phyloP scores from a whole-genome alignment of 2,113 vertebrate species.

The Sceloporus tristichus region DNA sequence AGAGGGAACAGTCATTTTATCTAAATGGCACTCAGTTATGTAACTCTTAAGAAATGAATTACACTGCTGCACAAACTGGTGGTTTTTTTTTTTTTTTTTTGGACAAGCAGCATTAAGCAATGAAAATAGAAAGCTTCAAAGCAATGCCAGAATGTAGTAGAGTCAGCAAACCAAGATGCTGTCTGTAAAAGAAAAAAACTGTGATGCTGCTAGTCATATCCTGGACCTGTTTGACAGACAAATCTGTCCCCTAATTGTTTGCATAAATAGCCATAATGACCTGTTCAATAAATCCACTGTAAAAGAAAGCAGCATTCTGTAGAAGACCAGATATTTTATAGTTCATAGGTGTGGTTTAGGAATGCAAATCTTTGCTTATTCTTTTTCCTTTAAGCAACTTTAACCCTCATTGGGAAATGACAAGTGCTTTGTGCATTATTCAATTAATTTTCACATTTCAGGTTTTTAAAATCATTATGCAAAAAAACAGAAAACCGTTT shows the following conservation, averaged over 20 bases:
- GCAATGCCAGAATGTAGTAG: background rate
- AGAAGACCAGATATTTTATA: background rate
- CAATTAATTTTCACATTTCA: too few relatives aligned
- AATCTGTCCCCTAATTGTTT: background rate
- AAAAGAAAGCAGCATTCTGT: background rate
- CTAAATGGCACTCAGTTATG: background rate
- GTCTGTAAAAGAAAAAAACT: background rate
- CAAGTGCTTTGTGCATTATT: too few relatives aligned
- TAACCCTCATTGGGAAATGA: too few relatives aligned
- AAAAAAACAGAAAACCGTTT: too few relatives aligned
- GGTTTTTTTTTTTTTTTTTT: background rate
- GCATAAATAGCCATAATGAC: too few relatives aligned
- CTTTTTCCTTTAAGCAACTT: too few relatives aligned
- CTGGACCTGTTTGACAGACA: background rate
- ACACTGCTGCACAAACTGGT: background rate
- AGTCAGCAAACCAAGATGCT: background rate
- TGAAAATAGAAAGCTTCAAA: background rate
- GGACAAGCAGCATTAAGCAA: background rate
- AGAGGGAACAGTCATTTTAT: constrained; percentile 31
- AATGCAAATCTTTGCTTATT: too few relatives aligned
- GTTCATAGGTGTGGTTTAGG: too few relatives aligned
- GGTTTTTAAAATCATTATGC: too few relatives aligned
- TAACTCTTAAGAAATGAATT: background rate
- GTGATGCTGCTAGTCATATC: background rate
- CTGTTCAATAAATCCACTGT: background rate